Evolutionary conservation across 2,113 vertebrate species (phyloP).

Genomic region (Mesembrinibis cayennensis): DNA sequence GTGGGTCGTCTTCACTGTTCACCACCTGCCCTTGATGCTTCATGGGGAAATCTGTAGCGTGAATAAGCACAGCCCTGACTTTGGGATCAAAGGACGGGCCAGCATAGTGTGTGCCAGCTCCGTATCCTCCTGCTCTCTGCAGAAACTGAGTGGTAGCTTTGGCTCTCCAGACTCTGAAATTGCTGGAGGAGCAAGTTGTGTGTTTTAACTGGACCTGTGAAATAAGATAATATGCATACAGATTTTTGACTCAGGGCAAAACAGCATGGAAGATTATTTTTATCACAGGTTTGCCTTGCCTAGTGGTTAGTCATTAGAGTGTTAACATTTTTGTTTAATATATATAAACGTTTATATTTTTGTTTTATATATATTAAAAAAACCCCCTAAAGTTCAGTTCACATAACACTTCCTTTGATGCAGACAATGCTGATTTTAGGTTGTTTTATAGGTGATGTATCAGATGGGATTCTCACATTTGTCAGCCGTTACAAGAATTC

Average conservation of each 20-base stretch:
- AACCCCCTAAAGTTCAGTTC: not conserved
- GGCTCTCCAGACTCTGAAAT: not conserved
- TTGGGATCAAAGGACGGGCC: not conserved
- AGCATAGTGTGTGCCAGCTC: not conserved
- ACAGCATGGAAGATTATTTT: not conserved
- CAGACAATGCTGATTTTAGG: not conserved
- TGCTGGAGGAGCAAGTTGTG: not conserved
- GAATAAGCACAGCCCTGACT: not conserved
- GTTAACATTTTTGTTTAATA: not conserved
- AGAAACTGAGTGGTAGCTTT: not conserved
- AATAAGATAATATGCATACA: fast-evolving
- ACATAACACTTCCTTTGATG: not conserved
- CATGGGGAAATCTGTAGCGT: fast-evolving
- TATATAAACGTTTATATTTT: not conserved
- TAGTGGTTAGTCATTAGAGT: not conserved
- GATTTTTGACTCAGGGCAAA: not conserved
- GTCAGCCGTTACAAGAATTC: fast-evolving
- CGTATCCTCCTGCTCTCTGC: no score
- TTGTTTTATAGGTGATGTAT: not conserved
- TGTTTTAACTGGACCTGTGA: not conserved
- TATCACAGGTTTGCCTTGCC: not conserved
- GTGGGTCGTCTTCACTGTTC: not conserved
- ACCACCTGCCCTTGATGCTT: not conserved
- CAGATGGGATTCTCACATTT: not conserved
- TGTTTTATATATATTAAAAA: no score